Evolutionary conservation across 2,888 invertebrate genomes (phyloP), one percentile per base, ranked within the genome.

Genomic region (Archips xylosteana): DNA sequence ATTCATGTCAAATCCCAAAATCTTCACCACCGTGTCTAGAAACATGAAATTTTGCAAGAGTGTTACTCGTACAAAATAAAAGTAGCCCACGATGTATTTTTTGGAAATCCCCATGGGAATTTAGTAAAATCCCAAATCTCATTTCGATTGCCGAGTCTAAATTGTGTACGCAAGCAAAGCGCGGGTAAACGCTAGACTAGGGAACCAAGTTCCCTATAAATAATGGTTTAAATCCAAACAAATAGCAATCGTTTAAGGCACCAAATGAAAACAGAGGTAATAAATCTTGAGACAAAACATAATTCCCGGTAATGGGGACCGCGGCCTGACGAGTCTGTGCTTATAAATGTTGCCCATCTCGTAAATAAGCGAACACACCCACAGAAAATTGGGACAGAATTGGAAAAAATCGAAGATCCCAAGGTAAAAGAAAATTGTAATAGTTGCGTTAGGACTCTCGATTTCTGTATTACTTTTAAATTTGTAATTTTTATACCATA

Each of bases 191-290:
- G 23, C 23, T 23, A 23, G 23, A 23, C 23, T 23, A 23, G 23
- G 1, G 23, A 23, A 1, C 23, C 23, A 23, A 23, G 23, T 23
- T 32, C 9, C 23, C 4, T 32, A 10, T 57, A 57, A 57, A 57
- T 32, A 60, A 61, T 61, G 51, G n/a, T 62, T 61, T 69, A 62
- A 69, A 69, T 64, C 57, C 49, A 47, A 57, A 65, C 47, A 65
- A 70, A 64, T 64, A 42, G 32, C n/a, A 1, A 15, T 23, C 59
- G 45, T n/a, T 63, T 64, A 45, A 34, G 45, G 47, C 57, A 32
- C 57, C 15, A 59, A 71, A 60, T 65, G 59, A 71, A 64, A 71
- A 59, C n/a, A 32, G 60, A 39, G 23, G 23, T 3, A 10, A 71
- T 65, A 65, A 65, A 71, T 65, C 63, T 63, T 36, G 34, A 32